A percentile compares a stretch with the other conserved stretches of the same genome.
Evolutionary conservation across 2,888 invertebrate genomes (phyloP).

Genomic region (Monopis laevigella): DNA sequence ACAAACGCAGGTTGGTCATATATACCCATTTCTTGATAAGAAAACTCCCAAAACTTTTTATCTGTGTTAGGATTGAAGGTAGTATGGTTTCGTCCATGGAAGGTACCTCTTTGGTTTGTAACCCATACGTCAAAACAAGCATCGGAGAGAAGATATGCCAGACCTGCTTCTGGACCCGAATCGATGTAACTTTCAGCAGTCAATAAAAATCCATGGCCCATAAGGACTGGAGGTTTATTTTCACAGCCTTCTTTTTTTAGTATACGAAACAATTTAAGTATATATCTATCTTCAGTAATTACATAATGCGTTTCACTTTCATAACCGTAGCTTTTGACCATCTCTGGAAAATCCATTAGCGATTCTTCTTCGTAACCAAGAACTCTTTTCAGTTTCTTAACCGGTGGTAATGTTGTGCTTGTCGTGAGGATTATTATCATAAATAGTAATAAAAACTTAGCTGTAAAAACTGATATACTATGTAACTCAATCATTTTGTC

Average conservation of each 20-base stretch:
- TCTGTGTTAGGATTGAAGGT: conserved; percentile 36
- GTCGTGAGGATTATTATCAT: too few species aligned
- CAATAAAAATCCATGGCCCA: conserved; percentile 44
- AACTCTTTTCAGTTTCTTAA: background rate
- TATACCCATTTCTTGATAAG: conserved; percentile 79
- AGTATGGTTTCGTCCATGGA: conserved; percentile 65
- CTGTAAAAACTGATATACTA: too few species aligned
- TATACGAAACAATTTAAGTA: conserved; percentile 13
- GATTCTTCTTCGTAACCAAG: background rate
- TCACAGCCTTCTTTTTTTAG: conserved; percentile 17
- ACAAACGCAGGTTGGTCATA: conserved; percentile 77
- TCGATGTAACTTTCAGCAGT: conserved; percentile 39
- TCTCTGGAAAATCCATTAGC: conserved; percentile 20
- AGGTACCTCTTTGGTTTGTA: conserved; percentile 35
- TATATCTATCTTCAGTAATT: conserved; percentile 14
- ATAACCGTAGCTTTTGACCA: conserved; percentile 13
- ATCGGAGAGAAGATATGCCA: conserved; percentile 28
- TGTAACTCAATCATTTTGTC: too few species aligned
- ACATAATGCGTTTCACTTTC: conserved; percentile 15
- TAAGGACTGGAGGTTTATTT: conserved; percentile 30
- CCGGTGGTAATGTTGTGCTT: background rate
- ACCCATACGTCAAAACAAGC: conserved; percentile 33
- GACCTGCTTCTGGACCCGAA: conserved; percentile 22
- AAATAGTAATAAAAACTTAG: too few species aligned
- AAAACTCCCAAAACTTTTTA: conserved; percentile 65